These are phyloP conservation scores for Platycercus adscitus DNA, from an alignment of 2,113 vertebrate genomes.

Conservation along the genomic window DNA sequence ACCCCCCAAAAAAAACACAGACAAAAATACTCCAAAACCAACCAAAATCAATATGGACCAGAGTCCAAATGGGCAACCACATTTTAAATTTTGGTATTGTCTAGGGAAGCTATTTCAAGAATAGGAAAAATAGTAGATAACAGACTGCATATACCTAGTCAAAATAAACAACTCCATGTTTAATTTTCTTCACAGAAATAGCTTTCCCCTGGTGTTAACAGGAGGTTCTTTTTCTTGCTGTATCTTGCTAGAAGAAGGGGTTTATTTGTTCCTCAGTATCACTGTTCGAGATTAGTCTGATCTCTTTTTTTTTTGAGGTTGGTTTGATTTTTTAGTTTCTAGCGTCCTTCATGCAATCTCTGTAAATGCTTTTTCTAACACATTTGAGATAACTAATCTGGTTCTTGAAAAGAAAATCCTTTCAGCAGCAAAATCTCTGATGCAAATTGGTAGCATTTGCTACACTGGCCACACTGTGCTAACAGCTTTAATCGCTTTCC, in stretches of 20 bases:
- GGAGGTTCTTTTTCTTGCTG: background rate
- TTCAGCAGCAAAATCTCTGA: background rate
- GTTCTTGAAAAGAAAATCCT: constrained; percentile 34
- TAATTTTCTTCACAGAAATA: background rate
- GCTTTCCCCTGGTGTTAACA: background rate
- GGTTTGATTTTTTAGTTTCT: background rate
- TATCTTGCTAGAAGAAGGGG: background rate
- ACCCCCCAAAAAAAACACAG: background rate
- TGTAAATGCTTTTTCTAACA: constrained; percentile 3
- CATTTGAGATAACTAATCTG: background rate
- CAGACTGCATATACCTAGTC: background rate
- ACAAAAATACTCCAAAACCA: background rate
- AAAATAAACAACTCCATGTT: background rate
- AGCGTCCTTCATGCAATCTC: background rate
- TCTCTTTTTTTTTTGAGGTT: background rate
- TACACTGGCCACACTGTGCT: background rate
- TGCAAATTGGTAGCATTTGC: background rate
- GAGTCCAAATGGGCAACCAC: background rate
- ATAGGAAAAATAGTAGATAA: background rate
- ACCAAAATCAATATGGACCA: background rate
- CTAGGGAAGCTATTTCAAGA: background rate
- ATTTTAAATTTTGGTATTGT: background rate
- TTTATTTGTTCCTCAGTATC: background rate
- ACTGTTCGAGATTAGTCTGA: background rate
- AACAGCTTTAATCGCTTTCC: constrained; percentile 36